These are phyloP conservation scores for Megaleporinus macrocephalus DNA, from an alignment of 2,113 vertebrate genomes.

Conservation along the genomic window DNA sequence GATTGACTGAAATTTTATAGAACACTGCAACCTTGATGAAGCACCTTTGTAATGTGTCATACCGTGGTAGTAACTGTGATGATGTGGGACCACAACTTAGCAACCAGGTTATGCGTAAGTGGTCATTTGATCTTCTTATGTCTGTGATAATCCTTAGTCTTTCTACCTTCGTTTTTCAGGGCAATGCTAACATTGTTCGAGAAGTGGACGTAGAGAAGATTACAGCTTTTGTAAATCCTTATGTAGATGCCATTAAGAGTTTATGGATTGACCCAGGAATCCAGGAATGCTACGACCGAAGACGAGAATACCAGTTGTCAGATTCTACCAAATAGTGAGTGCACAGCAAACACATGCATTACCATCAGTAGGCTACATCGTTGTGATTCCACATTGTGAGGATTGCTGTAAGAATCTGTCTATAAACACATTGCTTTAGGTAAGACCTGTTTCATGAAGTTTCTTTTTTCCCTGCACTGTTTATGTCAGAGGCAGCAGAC, in stretches of 20 bases:
- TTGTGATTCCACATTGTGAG: background rate
- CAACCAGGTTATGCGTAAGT: conserved; percentile 7
- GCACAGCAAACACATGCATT: conserved; percentile 31
- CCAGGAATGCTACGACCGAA: conserved; percentile 83
- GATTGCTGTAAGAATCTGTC: background rate
- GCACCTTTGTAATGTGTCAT: conserved; percentile 36
- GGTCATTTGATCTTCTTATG: background rate
- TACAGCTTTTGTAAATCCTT: conserved; percentile 65
- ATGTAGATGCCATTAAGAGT: conserved; percentile 82
- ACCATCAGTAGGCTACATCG: background rate
- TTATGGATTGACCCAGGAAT: conserved; percentile 86
- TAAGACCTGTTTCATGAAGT: background rate
- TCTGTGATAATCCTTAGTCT: background rate
- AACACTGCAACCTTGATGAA: conserved; percentile 30
- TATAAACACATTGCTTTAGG: background rate
- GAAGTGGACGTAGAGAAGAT: conserved; percentile 81
- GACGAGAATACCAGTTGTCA: conserved; percentile 86
- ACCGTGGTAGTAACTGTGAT: background rate
- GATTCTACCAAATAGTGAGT: conserved; percentile 89
- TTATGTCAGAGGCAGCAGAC: background rate
- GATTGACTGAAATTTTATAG: conserved; percentile 17
- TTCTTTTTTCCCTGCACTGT: conserved; percentile 47
- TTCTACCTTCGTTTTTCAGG: conserved; percentile 63
- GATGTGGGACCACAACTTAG: conserved; percentile 11
- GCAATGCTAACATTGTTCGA: conserved; percentile 73